These are phyloP conservation scores for Holothuria leucospilota DNA, from an alignment of 53 echinoderm and acorn worm species.

Conservation along the genomic window DNA sequence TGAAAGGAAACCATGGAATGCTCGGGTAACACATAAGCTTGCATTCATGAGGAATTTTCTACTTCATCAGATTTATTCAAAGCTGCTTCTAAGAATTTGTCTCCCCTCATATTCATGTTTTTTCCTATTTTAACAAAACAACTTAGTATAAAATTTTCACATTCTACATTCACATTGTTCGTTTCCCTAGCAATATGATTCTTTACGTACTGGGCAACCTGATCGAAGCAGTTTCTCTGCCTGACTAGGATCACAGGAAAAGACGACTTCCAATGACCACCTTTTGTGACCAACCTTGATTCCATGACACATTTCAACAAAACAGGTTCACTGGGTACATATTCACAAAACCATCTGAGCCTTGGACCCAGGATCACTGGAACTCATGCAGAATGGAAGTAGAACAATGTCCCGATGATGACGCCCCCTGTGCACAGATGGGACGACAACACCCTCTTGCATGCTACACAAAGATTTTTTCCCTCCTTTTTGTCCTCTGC, in stretches of 20 bases:
- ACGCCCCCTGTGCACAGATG: too few species aligned
- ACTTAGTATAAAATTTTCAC: too few species aligned
- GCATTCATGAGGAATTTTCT: too few species aligned
- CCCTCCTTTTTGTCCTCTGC: too few species aligned
- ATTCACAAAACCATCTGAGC: constrained; percentile 53
- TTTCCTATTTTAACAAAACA: too few species aligned
- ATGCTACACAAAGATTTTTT: too few species aligned
- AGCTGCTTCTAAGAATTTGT: too few species aligned
- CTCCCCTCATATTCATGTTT: too few species aligned
- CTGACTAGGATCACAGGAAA: constrained; percentile 66
- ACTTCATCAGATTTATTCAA: too few species aligned
- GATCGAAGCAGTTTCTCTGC: constrained; percentile 73
- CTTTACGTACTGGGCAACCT: constrained; percentile 90
- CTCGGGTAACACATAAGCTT: too few species aligned
- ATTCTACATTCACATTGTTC: background rate
- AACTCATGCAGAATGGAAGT: constrained; percentile 25
- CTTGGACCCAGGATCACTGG: constrained; percentile 34
- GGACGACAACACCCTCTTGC: too few species aligned
- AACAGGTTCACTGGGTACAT: constrained; percentile 34
- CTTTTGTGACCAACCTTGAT: constrained; percentile 67
- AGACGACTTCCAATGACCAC: constrained; percentile 67
- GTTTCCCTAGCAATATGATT: constrained; percentile 64
- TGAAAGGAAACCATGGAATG: too few species aligned
- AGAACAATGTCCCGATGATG: background rate
- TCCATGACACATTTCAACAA: constrained; percentile 68